Percentiles rank a stretch among this genome's conserved stretches.
phyloP scores from a whole-genome alignment of 2,113 vertebrate genomes.

The Elephas maximus region DNA sequence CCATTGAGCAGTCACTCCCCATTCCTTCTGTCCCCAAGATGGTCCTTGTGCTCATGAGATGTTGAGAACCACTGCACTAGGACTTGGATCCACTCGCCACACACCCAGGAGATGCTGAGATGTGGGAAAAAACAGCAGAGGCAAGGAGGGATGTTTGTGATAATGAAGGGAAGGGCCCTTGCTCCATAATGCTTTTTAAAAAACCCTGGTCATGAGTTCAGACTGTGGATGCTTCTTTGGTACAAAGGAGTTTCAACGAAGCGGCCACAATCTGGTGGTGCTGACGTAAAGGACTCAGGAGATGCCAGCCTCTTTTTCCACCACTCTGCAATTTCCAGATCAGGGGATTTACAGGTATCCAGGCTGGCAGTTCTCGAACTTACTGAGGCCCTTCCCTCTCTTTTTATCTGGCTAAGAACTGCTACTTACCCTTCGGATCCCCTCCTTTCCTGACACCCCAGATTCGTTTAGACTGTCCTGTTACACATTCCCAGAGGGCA shows the following conservation, averaged over 20 bases:
- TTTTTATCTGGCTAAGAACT: not conserved
- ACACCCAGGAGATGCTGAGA: not conserved
- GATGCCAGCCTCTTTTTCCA: not conserved
- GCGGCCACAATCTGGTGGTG: not conserved
- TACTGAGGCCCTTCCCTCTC: not conserved
- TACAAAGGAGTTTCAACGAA: not conserved
- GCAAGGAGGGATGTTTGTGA: not conserved
- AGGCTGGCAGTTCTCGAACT: not conserved
- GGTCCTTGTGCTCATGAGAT: not conserved
- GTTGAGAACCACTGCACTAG: not conserved
- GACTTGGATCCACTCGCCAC: not conserved
- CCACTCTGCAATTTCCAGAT: not conserved
- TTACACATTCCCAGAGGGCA: not conserved
- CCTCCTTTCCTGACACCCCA: not conserved
- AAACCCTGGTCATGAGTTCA: not conserved
- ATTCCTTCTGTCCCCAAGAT: not conserved
- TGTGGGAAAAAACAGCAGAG: not conserved
- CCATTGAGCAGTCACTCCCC: not conserved
- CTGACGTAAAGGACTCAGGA: not conserved
- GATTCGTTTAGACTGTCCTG: not conserved
- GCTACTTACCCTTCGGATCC: too few species aligned
- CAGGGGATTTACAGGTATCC: not conserved
- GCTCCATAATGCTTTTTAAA: not conserved
- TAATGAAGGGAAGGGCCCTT: not conserved
- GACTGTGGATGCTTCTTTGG: not conserved